Evolutionary conservation across 1,140 invertebrate species (phyloP).

Genomic region (Platyscapa corneri): DNA sequence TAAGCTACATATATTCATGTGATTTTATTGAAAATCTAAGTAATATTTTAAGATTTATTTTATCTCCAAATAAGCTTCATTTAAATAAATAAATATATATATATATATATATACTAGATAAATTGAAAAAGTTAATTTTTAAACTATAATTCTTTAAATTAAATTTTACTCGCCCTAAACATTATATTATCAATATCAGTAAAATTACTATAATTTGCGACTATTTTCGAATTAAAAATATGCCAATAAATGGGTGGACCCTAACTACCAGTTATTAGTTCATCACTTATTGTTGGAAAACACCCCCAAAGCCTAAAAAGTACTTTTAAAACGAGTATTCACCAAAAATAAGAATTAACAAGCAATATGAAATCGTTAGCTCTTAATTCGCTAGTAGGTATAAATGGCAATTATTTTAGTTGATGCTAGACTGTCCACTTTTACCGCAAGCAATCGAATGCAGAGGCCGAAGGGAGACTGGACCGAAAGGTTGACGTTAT

Average conservation of each 20-base stretch:
- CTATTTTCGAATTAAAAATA: not conserved
- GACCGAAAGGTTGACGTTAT: conserved; percentile 60
- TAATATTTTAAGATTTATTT: not conserved
- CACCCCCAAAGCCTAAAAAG: not conserved
- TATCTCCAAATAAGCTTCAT: not conserved
- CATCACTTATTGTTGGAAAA: not conserved
- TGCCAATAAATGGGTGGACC: not conserved
- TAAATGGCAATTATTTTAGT: conserved; percentile 35
- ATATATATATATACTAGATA: too few relatives aligned
- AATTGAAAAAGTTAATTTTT: too few relatives aligned
- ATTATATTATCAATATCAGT: too few relatives aligned
- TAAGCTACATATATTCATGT: not conserved
- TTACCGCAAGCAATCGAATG: conserved; percentile 53
- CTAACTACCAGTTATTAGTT: not conserved
- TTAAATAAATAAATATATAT: not conserved
- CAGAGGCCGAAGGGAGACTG: conserved; percentile 55
- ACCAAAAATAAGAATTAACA: not conserved
- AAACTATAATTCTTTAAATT: too few relatives aligned
- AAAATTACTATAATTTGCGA: not conserved
- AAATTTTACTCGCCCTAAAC: too few relatives aligned
- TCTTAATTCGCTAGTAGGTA: not conserved
- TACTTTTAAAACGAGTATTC: not conserved
- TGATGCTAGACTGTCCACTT: conserved; percentile 24
- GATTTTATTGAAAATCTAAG: not conserved
- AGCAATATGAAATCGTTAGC: not conserved